These are phyloP conservation scores for Limnephilus lunatus DNA, from an alignment of 2,888 invertebrate species.

Conservation along the genomic window DNA sequence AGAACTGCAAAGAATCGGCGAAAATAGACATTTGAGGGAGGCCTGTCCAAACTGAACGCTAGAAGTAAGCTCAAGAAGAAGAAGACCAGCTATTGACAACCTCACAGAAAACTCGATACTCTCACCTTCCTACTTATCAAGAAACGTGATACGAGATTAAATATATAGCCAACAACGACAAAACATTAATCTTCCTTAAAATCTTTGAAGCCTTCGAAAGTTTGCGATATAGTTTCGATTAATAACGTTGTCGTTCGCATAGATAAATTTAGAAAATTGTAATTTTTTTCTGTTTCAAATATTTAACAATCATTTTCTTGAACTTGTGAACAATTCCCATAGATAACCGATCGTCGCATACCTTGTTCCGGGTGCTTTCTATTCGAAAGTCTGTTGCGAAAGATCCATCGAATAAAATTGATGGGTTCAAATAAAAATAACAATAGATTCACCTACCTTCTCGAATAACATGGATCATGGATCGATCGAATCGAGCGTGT, in stretches of 20 bases:
- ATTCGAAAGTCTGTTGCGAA: conserved; percentile 5
- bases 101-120: neutral
- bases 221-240: neutral
- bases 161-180: too few relatives aligned
- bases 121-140: neutral
- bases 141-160: neutral
- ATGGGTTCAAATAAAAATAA: conserved; percentile 3
- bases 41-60: neutral
- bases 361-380: neutral
- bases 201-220: neutral
- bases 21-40: neutral
- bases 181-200: neutral
- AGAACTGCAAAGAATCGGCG: neutral
- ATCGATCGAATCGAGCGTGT: neutral
- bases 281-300: neutral
- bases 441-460: neutral
- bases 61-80: neutral
- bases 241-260: neutral
- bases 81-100: neutral
- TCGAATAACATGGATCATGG: conserved; percentile 8
- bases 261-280: neutral
- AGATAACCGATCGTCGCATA: neutral
- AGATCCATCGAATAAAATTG: conserved; percentile 33
- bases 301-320: neutral
- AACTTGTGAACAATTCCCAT: neutral